phyloP scores from a whole-genome alignment of 2,888 invertebrate genomes.

The Nomada fucata region DNA sequence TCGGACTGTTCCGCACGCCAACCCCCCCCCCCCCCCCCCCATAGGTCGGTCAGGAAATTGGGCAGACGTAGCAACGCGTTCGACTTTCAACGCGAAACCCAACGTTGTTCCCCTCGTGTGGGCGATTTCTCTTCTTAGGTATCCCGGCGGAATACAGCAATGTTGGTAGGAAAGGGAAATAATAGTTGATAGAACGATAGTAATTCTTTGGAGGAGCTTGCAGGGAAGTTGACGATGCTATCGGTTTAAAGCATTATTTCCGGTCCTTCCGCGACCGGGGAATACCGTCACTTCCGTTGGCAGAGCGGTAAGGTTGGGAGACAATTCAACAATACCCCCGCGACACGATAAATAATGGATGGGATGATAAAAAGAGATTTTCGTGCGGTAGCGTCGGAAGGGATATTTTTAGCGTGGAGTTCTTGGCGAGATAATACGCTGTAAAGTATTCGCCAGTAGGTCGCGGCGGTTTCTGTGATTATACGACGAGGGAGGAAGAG shows the following conservation, averaged over 20 bases:
- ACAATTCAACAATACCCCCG: conserved; percentile 19
- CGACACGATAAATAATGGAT: conserved; percentile 19
- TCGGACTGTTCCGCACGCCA: background rate
- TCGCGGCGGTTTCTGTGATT: background rate
- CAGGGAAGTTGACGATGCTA: conserved; percentile 40
- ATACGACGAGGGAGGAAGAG: background rate
- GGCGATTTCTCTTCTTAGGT: background rate
- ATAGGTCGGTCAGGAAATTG: background rate
- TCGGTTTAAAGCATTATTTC: conserved; percentile 58
- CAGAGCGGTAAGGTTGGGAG: background rate
- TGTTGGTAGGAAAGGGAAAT: background rate
- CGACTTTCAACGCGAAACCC: background rate
- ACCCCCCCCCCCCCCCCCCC: background rate
- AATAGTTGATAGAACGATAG: background rate
- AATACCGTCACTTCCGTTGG: conserved; percentile 16
- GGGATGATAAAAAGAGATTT: background rate
- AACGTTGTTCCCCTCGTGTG: background rate
- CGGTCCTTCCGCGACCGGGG: conserved; percentile 16
- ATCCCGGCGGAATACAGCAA: too few species aligned
- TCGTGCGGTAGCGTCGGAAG: background rate
- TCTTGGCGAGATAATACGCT: background rate
- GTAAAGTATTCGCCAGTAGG: background rate
- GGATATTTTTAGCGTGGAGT: background rate
- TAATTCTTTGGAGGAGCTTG: conserved; percentile 11
- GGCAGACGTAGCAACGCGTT: conserved; percentile 1